Conservation (phyloP, 2,113 vertebrate genomes). For the Thermophis baileyi region DNA sequence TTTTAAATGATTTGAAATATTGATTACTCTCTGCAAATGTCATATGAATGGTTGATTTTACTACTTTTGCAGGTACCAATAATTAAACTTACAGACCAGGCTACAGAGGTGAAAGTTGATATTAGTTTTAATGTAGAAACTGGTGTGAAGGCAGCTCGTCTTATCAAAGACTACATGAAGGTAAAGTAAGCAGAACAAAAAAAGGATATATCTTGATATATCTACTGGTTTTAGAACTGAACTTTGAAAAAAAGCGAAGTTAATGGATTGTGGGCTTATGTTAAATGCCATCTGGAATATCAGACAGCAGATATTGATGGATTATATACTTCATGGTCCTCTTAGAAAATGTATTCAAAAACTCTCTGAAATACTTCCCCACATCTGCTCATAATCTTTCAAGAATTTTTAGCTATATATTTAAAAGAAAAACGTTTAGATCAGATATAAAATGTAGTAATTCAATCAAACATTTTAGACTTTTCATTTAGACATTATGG, state of each 20-base stretch:
- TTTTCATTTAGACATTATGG: neutral
- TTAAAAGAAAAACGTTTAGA: neutral
- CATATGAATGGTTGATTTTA: constrained; percentile 9
- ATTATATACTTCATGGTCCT: neutral
- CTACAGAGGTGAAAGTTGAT: constrained; percentile 98
- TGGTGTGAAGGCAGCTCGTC: constrained; percentile 92
- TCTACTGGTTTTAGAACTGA: neutral
- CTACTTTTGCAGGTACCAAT: constrained; percentile 86
- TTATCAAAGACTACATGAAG: constrained; percentile 96
- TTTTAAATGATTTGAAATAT: neutral
- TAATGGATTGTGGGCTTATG: neutral
- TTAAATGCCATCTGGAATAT: neutral
- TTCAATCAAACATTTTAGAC: neutral
- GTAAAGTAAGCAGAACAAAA: constrained; percentile 59
- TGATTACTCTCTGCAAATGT: neutral
- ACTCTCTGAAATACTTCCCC: neutral
- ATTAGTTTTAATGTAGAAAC: constrained; percentile 99
- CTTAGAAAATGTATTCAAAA: neutral
- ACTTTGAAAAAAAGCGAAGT: neutral
- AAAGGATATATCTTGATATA: neutral
- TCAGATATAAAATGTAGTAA: neutral
- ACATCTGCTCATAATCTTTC: neutral
- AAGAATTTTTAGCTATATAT: neutral
- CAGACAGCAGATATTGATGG: neutral
- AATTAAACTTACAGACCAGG: constrained; percentile 97